Base-by-base conservation (phyloP, 2,888 invertebrate species). In the Lagria hirta region DNA sequence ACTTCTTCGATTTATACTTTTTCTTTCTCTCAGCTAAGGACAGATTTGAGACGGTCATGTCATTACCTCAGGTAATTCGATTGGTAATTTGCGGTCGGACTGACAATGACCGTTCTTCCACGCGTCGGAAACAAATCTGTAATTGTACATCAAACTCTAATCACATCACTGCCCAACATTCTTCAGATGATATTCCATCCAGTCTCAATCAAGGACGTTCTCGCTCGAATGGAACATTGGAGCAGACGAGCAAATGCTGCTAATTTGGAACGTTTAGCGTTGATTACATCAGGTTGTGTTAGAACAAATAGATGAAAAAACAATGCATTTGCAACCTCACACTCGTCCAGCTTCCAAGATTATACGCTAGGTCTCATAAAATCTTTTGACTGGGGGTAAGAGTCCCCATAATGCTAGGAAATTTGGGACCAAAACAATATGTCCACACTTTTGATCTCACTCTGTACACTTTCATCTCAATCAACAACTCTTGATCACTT, bases 81-180 rank as follows among this genome's bases (percentile, higher is more conserved):
- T 66, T 65, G 66, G 63, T 66, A 68, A 68, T 68, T 68, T 66
- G 66, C 64, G 66, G 68, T 65, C 62, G 58, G 61, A 44, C 66
- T 61, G 64, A 65, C 65, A 66, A 66, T 66, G 64, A 64, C 63
- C 62, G 63, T 57, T 55, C 59, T 60, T 59, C 62, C 62, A 62
- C 61, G 64, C 64, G 61, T 60, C 63, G 60, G 62, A 65, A 65
- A 62, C 65, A 66, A 67, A 67, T 67, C 66, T 65, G 63, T 67
- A 66, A 67, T 67, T 65, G 66, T 62, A 62, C 61, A 63, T 63
- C 62, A 58, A 63, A 64, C 59, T 61, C 55, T 57, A 59, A 57
- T 57, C 54, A 55, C 54, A n/a, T n/a, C n/a, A 50, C 52, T 52
- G 50, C 49, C 54, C 51, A 50, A 52, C 55, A 52, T 57, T 55